phyloP scores from a whole-genome alignment of 2,113 vertebrate genomes.

The Paramormyrops kingsleyae region DNA sequence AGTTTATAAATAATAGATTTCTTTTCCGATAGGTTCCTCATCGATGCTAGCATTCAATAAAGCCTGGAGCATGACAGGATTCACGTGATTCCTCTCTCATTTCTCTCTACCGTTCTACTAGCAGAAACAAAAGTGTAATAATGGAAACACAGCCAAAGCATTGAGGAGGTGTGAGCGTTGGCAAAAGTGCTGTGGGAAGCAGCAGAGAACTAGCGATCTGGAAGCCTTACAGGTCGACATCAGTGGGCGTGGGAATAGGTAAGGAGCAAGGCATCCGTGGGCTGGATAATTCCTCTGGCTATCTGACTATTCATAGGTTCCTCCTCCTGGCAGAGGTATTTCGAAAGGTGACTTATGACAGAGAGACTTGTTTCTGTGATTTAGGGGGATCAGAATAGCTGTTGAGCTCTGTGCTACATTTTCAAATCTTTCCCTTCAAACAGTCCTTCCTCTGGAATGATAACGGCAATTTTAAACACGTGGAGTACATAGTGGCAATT shows the following conservation, averaged over 20 bases:
- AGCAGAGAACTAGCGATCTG: neutral
- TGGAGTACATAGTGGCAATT: neutral
- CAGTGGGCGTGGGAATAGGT: slow-evolving; percentile 23
- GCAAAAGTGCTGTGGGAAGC: neutral
- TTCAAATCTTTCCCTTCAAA: neutral
- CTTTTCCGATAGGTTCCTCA: neutral
- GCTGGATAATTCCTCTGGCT: neutral
- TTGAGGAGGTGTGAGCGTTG: neutral
- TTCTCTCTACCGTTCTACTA: neutral
- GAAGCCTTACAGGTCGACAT: slow-evolving; percentile 20
- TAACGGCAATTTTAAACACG: neutral
- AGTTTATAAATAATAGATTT: neutral
- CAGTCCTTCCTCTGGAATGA: neutral
- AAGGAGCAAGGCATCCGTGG: neutral
- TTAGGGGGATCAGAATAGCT: neutral
- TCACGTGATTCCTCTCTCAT: neutral
- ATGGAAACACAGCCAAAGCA: neutral
- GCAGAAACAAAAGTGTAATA: neutral
- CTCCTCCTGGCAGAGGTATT: neutral
- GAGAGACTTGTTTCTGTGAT: neutral
- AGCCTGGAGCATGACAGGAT: neutral
- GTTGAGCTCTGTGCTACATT: neutral
- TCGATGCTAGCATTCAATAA: neutral
- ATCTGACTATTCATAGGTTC: neutral
- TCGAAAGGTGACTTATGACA: neutral